phyloP scores from a whole-genome alignment of 2,113 vertebrate species.

The Etheostoma cragini region DNA sequence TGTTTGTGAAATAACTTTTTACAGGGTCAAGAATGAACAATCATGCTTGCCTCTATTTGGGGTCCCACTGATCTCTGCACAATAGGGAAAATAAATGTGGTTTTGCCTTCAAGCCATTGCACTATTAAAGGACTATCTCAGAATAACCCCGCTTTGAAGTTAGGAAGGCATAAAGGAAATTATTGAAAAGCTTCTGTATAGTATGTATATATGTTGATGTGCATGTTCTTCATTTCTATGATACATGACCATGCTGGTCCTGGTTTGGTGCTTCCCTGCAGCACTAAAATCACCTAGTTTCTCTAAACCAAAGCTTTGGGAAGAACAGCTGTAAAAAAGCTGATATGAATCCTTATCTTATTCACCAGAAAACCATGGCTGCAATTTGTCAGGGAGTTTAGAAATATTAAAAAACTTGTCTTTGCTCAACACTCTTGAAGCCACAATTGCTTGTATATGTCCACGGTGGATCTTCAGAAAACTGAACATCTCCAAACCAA shows the following conservation, averaged over 20 bases:
- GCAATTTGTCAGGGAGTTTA: slow-evolving; percentile 62
- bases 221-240: slow-evolving; percentile 13
- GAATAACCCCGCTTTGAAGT: not conserved
- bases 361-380: slow-evolving; percentile 63
- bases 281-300: slow-evolving; percentile 35
- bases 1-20: not conserved
- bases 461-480: slow-evolving; percentile 61
- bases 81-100: not conserved
- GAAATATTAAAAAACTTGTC: slow-evolving; percentile 33
- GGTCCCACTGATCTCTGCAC: not conserved
- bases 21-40: not conserved
- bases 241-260: not conserved
- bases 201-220: no score
- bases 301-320: slow-evolving; percentile 61
- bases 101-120: not conserved
- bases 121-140: not conserved
- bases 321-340: slow-evolving; percentile 83
- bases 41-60: not conserved
- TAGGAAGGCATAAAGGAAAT: not conserved
- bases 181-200: not conserved
- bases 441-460: slow-evolving; percentile 42
- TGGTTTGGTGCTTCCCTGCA: slow-evolving; percentile 10
- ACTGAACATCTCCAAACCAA: slow-evolving; percentile 52
- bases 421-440: slow-evolving; percentile 43
- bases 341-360: slow-evolving; percentile 70